Base-by-base conservation (phyloP, 2,797 vertebrate genomes). In the Pipistrellus kuhlii region DNA sequence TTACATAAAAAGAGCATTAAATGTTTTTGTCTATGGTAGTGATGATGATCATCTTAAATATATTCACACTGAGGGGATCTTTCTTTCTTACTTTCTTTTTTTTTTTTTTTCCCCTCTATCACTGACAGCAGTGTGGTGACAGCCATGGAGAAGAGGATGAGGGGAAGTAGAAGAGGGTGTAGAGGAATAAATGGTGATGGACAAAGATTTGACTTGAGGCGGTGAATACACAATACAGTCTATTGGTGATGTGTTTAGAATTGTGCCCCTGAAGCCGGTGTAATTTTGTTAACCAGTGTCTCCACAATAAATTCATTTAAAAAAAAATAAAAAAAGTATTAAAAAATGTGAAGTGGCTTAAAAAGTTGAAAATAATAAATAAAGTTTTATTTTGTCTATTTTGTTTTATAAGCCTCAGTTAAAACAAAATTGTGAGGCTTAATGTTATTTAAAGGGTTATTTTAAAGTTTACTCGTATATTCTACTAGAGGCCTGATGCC, bases 321-420 rank as follows among this genome's bases (percentile, higher is more conserved):
- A 64, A 62, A 62, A 62, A 30, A 30, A 38, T 41, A 6, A 23
- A 55, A 55, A 64, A 30, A n/a, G 27, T n/a, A 64, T 64, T n/a
- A 14, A 15, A n/a, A 71, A 87, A 86, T 68, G 87, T 32, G 17
- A 85, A 14, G 5, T 90, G 4, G 71, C n/a, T 85, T 89, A 35
- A 88, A 82, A 90, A 51, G 12, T 66, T 66, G 59, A 41, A 59
- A 68, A 48, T 88, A 84, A 90, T 77, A 80, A 75, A 55, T 55
- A 23, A 21, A 55, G 53, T 62, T 64, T 72, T 72, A 18, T 82
- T 85, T 80, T 66, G 46, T 82, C 30, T 82, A 32, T 76, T 82
- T 86, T 78, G 8, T 78, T 92, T 83, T 69, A 51, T 44, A 20
- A 84, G 8, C 4, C n/a, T 91, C 68, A 57, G 23, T 59, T 88